Conservation (phyloP, 1,140 invertebrate species). For the Caerostris extrusa region DNA sequence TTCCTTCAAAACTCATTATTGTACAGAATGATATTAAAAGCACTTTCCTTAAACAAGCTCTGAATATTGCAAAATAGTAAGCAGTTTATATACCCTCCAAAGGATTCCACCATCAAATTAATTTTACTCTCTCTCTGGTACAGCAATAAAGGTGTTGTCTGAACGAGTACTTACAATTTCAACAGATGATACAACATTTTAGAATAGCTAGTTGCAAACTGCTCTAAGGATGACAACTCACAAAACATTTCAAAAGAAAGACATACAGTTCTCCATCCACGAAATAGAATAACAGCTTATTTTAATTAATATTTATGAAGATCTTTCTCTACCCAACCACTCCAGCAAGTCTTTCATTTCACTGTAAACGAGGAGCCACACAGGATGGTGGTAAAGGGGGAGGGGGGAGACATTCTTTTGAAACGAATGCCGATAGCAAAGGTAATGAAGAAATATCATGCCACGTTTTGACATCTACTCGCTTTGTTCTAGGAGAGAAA, state of each 20-base stretch:
- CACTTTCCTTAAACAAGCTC: too few species aligned
- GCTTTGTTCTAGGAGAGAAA: conserved; percentile 31
- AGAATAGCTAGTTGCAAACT: conserved; percentile 40
- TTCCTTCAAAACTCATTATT: too few species aligned
- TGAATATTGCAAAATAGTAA: too few species aligned
- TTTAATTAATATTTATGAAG: conserved; percentile 68
- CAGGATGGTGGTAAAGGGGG: not conserved
- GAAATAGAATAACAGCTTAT: conserved; percentile 48
- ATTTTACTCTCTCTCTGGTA: not conserved
- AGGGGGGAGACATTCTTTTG: not conserved
- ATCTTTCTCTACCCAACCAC: conserved; percentile 9
- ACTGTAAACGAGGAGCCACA: not conserved
- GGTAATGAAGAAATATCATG: conserved; percentile 57
- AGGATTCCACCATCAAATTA: not conserved
- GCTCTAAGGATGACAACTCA: not conserved
- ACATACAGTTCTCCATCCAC: not conserved
- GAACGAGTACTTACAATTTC: not conserved
- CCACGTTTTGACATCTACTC: conserved; percentile 57
- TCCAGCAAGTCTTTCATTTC: not conserved
- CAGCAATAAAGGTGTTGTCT: not conserved
- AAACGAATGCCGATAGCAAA: not conserved
- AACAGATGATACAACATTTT: conserved; percentile 11
- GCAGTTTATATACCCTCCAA: not conserved
- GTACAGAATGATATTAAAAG: too few species aligned
- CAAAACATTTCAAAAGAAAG: conserved; percentile 35